Evolutionary conservation across 2,888 invertebrate genomes (phyloP).

Genomic region (Cyclophora albipunctata): DNA sequence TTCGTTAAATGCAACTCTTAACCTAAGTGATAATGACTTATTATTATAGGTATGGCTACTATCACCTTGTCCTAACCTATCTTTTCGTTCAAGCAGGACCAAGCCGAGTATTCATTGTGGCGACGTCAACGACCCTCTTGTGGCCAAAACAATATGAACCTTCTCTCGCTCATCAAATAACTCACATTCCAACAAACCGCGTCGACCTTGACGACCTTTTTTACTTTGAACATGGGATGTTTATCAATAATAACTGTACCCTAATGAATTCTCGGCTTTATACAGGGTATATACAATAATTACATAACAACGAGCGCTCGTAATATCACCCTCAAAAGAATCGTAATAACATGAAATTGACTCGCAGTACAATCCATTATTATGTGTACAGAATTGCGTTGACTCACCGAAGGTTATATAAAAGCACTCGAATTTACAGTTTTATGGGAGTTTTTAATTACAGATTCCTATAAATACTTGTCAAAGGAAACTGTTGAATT

Average conservation of each 20-base stretch:
- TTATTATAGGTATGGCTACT: conserved; percentile 49
- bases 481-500: too few relatives aligned
- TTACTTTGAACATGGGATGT: too few relatives aligned
- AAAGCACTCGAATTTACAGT: too few relatives aligned
- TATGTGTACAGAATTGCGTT: not conserved
- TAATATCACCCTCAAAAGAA: conserved; percentile 26
- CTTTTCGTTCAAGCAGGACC: conserved; percentile 54
- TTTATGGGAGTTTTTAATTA: too few relatives aligned
- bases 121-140: too few relatives aligned
- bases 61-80: conserved; percentile 71
- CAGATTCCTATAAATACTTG: too few relatives aligned
- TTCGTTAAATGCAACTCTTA: conserved; percentile 16
- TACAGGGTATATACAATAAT: conserved; percentile 61
- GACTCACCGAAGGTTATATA: not conserved
- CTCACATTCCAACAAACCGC: too few relatives aligned
- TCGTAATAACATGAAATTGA: conserved; percentile 8
- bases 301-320: conserved; percentile 59
- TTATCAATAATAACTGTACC: not conserved
- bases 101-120: conserved; percentile 4
- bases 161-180: conserved; percentile 5
- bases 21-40: conserved; percentile 49
- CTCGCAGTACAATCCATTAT: not conserved
- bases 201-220: too few relatives aligned
- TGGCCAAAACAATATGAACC: conserved; percentile 14
- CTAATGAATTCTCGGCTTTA: not conserved